A percentile compares a stretch with the other conserved stretches of the same genome.
Evolutionary conservation across 2,113 vertebrate genomes (phyloP).

Genomic region (Propithecus coquereli): DNA sequence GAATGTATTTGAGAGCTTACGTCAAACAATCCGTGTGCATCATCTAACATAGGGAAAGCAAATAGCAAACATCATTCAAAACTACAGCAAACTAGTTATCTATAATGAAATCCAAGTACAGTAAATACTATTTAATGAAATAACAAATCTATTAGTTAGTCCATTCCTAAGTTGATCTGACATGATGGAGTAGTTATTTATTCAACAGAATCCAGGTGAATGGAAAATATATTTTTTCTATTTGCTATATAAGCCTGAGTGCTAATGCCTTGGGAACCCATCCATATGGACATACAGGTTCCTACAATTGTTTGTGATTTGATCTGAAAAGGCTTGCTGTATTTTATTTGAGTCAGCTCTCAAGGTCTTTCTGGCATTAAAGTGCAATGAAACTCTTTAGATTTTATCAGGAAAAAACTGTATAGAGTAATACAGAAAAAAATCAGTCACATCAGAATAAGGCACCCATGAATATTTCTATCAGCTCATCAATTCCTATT

Average conservation of each 20-base stretch:
- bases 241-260: conserved; percentile 55
- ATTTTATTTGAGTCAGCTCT: background rate
- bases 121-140: conserved; percentile 79
- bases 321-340: conserved; percentile 31
- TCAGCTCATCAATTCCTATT: background rate
- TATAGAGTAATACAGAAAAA: background rate
- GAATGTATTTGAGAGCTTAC: conserved; percentile 23
- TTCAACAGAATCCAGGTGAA: conserved; percentile 74
- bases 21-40: conserved; percentile 37
- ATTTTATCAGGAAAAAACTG: background rate
- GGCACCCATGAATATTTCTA: background rate
- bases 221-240: conserved; percentile 59
- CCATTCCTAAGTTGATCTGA: conserved; percentile 67
- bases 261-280: conserved; percentile 75
- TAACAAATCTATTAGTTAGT: conserved; percentile 53
- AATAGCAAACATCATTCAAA: conserved; percentile 70
- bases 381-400: background rate
- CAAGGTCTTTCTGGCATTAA: background rate
- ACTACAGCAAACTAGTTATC: conserved; percentile 50
- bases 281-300: conserved; percentile 70
- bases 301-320: conserved; percentile 15
- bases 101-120: conserved; percentile 69
- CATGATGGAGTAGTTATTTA: conserved; percentile 75
- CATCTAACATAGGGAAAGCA: conserved; percentile 61
- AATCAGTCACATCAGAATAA: background rate